These are phyloP conservation scores for Enteromius radiatus DNA, from an alignment of 2,797 vertebrate genomes.

Conservation along the genomic window DNA sequence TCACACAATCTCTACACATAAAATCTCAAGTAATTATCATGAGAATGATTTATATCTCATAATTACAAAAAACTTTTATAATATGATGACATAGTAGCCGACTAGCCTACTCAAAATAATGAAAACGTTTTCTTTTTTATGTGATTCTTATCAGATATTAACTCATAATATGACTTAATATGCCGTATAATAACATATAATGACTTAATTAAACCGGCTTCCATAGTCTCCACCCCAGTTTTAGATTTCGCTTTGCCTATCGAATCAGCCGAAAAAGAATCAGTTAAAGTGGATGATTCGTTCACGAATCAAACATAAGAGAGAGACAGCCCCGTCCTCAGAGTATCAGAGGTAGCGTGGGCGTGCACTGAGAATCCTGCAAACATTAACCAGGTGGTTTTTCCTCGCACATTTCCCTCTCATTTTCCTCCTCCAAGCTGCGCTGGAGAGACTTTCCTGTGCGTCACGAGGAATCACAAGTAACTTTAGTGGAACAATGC, in stretches of 20 bases:
- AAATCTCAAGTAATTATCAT: not conserved
- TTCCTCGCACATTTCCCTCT: slow-evolving; percentile 51
- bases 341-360: slow-evolving; percentile 57
- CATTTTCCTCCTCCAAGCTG: slow-evolving; percentile 43
- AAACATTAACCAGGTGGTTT: slow-evolving; percentile 76
- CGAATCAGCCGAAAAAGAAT: slow-evolving; percentile 12
- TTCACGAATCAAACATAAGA: not conserved
- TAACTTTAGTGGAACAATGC: slow-evolving; percentile 59
- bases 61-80: not conserved
- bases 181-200: not conserved
- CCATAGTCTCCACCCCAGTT: not conserved
- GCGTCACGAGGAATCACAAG: slow-evolving; percentile 58
- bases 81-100: not conserved
- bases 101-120: not conserved
- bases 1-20: not conserved
- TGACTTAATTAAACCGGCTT: not conserved
- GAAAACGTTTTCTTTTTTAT: not conserved
- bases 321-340: slow-evolving; percentile 15
- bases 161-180: not conserved
- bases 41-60: not conserved
- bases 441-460: slow-evolving; percentile 28
- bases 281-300: slow-evolving; percentile 4
- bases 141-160: not conserved
- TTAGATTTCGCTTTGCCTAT: not conserved
- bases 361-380: slow-evolving; percentile 63